Base-by-base conservation (phyloP, 2,113 vertebrate species). In the Albula glossodonta region DNA sequence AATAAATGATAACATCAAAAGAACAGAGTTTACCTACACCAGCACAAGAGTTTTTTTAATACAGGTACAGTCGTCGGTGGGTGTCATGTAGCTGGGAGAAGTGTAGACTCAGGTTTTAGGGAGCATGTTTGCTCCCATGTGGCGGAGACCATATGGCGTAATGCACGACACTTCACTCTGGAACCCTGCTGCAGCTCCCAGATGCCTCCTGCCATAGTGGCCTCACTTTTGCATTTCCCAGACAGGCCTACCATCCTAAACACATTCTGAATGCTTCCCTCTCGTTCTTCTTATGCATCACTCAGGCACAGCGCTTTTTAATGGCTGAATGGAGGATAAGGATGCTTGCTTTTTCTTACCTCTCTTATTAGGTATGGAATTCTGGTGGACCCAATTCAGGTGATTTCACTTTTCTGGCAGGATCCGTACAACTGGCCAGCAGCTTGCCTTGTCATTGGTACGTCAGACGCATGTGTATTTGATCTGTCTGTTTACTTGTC, bases 381-480 rank as follows among this genome's bases (percentile, higher is more conserved):
- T 83, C 88, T 98, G 85, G 97, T 98, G 88, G 97, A 98, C 81
- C 97, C 97, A 2, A 96, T 98, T 92, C 96, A 97, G 91, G 96
- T 98, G 88, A 87, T 97, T 81, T 97, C 97, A 50, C 91, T 98
- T 87, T 98, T 98, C 88, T 88, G 97, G 88, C 96, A 96, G 84
- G 94, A 98, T 88, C 97, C 97, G 25, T 97, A 98, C 85, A 97
- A 95, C 90, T 98, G 97, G 97, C 97, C 97, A 2, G 96, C 97
- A 51, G 92, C 91, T 41, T 98, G 97, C 92, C 91, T 98, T 56
- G 57, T 97, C 15, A 95, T 98, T 52, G 96, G 97, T 98, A 94
- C 91, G 97, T 93, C 84, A 41, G 50, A 31, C 50, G 4, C 51
- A 15, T 78, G 48, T 19, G 22, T 51, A 52, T 13, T 48, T 4